Percentiles rank a stretch among this genome's conserved stretches.
Conservation (phyloP, 2,888 invertebrate genomes). For the Watsonalla cultraria region DNA sequence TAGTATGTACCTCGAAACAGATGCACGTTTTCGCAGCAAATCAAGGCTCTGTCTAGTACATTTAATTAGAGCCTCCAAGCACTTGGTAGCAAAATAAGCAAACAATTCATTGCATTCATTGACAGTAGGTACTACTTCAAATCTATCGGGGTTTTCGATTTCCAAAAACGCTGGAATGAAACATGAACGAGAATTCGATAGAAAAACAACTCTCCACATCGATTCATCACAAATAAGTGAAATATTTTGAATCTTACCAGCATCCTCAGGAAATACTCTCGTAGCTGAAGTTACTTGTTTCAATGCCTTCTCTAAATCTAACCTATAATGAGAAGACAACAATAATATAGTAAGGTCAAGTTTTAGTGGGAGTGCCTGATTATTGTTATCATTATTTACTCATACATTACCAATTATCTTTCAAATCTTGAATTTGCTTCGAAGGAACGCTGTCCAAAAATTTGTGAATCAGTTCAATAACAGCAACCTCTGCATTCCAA, state of each 20-base stretch:
- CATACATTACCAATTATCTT: constrained; percentile 76
- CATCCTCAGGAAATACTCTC: constrained; percentile 75
- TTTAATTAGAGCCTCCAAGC: constrained; percentile 85
- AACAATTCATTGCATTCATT: constrained; percentile 90
- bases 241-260: constrained; percentile 55
- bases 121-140: constrained; percentile 79
- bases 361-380: too few relatives aligned
- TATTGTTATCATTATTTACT: neutral
- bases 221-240: neutral
- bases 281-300: constrained; percentile 81
- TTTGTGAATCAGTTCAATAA: constrained; percentile 86
- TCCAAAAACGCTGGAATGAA: constrained; percentile 78
- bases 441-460: constrained; percentile 82
- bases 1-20: constrained; percentile 58
- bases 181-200: neutral
- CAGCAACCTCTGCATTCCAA: constrained; percentile 84
- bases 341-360: too few relatives aligned
- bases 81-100: constrained; percentile 87
- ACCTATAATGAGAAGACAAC: constrained; percentile 32
- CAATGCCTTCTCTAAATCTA: constrained; percentile 79
- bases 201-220: neutral
- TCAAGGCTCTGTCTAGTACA: constrained; percentile 87
- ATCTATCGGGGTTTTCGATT: constrained; percentile 79
- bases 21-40: constrained; percentile 80
- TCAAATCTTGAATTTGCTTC: constrained; percentile 76